Evolutionary conservation across 2,888 invertebrate genomes (phyloP).

Genomic region (Alloplasta piceator): DNA sequence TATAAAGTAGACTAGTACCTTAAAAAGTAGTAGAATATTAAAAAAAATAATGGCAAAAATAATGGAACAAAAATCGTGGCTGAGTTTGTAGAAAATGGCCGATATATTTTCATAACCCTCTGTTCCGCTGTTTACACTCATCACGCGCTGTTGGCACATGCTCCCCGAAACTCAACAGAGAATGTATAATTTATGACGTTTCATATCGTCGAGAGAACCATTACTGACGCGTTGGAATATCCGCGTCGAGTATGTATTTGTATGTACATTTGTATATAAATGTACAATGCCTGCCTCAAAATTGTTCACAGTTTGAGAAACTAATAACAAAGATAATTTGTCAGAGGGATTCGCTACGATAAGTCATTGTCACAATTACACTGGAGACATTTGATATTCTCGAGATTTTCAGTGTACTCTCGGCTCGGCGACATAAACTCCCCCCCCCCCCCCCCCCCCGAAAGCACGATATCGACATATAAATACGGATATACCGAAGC

Average conservation of each 20-base stretch:
- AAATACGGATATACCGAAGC: no score
- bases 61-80: no score
- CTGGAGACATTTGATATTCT: neutral
- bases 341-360: constrained; percentile 50
- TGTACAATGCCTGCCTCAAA: constrained; percentile 3
- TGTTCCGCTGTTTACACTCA: neutral
- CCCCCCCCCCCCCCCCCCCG: no score
- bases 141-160: neutral
- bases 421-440: no score
- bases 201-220: constrained; percentile 62
- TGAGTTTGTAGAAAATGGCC: no score
- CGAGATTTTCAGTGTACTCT: no score
- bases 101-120: constrained; percentile 14
- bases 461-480: no score
- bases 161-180: constrained; percentile 41
- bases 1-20: no score
- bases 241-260: constrained; percentile 13
- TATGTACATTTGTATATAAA: constrained; percentile 21
- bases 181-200: constrained; percentile 64
- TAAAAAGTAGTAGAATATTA: no score
- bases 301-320: constrained; percentile 58
- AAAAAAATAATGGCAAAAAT: no score
- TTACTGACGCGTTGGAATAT: constrained; percentile 53
- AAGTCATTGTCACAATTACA: constrained; percentile 62
- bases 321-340: constrained; percentile 63